phyloP scores from a whole-genome alignment of 2,888 invertebrate genomes.

The Aspidapion aeneum region DNA sequence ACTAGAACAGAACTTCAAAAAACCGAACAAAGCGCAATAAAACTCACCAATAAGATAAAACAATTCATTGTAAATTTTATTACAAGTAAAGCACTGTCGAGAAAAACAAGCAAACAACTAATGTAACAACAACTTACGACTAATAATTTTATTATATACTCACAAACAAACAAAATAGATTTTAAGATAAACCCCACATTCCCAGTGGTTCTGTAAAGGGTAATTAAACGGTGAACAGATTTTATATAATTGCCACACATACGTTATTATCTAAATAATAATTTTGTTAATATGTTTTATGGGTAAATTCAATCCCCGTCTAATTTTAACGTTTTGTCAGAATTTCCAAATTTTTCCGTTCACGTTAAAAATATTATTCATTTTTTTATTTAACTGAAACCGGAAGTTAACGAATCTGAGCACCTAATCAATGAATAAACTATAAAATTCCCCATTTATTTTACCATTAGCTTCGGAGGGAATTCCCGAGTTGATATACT shows the following conservation, averaged over 20 bases:
- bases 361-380: no score
- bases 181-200: not conserved
- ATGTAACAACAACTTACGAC: not conserved
- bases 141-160: not conserved
- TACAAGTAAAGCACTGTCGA: not conserved
- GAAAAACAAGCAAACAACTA: not conserved
- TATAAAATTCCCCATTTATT: no score
- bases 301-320: not conserved
- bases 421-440: no score
- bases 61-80: not conserved
- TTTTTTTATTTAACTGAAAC: no score
- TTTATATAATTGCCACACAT: not conserved
- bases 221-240: no score
- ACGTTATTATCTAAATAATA: not conserved
- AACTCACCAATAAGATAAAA: not conserved
- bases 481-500: no score
- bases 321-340: no score
- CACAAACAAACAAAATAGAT: not conserved
- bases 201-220: not conserved
- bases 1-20: no score
- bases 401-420: no score
- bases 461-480: no score
- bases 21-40: no score
- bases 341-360: no score
- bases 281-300: not conserved